Percentiles rank a stretch among this genome's conserved stretches.
Conservation (phyloP, 2,113 vertebrate species). For the Eolophus roseicapilla region DNA sequence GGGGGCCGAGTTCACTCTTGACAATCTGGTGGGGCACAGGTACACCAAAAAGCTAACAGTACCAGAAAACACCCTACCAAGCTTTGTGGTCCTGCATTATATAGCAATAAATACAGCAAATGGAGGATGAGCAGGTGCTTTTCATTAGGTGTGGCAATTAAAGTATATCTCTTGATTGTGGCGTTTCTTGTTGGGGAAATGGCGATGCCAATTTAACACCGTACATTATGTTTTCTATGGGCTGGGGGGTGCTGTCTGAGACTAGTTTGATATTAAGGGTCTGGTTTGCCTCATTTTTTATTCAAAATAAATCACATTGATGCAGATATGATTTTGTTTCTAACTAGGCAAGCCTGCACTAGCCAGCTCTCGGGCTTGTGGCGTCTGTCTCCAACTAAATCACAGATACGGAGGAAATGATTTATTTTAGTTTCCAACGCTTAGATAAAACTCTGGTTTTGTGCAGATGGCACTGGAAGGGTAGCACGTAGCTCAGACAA, state of each 20-base stretch:
- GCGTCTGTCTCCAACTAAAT: constrained; percentile 42
- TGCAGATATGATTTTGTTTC: constrained; percentile 34
- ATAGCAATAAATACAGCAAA: not conserved
- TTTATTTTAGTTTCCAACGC: constrained; percentile 36
- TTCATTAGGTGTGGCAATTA: not conserved
- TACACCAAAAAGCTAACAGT: fast-evolving
- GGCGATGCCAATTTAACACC: not conserved
- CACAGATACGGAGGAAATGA: constrained; percentile 26
- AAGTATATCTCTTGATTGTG: not conserved
- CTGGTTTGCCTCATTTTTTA: constrained; percentile 21
- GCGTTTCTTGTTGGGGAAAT: not conserved
- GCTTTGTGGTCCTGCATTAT: not conserved
- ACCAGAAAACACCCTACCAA: not conserved
- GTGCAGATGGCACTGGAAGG: constrained; percentile 39
- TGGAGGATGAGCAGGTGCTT: not conserved
- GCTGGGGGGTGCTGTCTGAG: not conserved
- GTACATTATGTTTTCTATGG: not conserved
- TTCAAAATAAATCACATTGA: constrained; percentile 34
- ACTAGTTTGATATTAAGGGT: not conserved
- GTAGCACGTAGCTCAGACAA: constrained; percentile 21
- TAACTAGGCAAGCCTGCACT: constrained; percentile 48
- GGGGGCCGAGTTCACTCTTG: not conserved
- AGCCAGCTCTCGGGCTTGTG: constrained; percentile 40
- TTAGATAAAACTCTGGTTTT: constrained; percentile 28
- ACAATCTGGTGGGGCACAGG: fast-evolving